Evolutionary conservation across 2,797 vertebrate genomes (phyloP), one percentile per base, ranked within the genome.

Genomic region (Pseudochromis fuscus): DNA sequence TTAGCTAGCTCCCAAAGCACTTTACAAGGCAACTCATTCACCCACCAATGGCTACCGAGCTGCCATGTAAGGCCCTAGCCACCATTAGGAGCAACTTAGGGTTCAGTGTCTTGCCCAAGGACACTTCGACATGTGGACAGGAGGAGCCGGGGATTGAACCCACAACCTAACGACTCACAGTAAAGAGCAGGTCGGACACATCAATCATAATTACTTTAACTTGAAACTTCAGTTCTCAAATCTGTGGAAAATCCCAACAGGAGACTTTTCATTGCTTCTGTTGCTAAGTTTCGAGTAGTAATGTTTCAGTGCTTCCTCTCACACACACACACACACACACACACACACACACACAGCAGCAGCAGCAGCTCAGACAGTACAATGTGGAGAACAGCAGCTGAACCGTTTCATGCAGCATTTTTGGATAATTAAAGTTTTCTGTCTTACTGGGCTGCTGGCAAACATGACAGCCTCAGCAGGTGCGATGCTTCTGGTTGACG

Each of bases 381-480:
- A 16, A 6, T 40, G 25, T 4, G 12, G 16, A 64, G 23, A 9
- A 9, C 51, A 57, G 23, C 23, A 9, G 33, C 49, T 7, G 18
- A 9, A 30, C 3, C 40, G 52, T 49, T 56, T 45, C 52, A 53
- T 45, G 61, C 57, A 48, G 57, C 16, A 35, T 45, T 68, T 57
- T 11, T 42, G 61, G 4, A n/a, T 55, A 67, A 67, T 74, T 30
- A 56, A 61, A 21, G 18, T 61, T 46, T 48, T 61, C 31, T 60
- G 44, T 75, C 50, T 48, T 18, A 31, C 42, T 56, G 56, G 3
- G 66, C 27, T 64, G 38, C n/a, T 53, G 64, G 66, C 69, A 60
- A 5, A 40, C 15, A 35, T 37, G 44, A 69, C 67, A 66, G 44
- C 40, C 44, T 71, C 75, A 53, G 74, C 72, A 80, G 85, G 72